Base-by-base conservation (phyloP, 2,797 vertebrate species). In the Betta splendens region DNA sequence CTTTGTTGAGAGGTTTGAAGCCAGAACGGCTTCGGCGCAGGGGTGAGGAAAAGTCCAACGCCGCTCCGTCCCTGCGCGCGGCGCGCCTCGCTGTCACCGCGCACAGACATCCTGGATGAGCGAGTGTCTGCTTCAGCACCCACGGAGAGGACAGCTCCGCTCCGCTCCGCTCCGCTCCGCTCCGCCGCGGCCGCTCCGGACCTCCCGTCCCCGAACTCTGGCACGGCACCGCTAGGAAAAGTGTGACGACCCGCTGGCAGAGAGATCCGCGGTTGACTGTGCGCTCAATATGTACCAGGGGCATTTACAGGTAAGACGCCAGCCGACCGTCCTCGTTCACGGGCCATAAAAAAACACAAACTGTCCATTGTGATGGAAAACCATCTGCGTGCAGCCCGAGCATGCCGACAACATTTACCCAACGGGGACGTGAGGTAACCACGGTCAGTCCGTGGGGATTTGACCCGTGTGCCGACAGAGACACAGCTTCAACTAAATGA, bases 251-350 rank as follows among this genome's bases (percentile, higher is more conserved):
- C 79, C 77, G 9, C 72, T 47, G 61, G 77, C 72, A 77, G 84
- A 87, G 83, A 80, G 68, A 86, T 73, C 84, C 72, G 80, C 64
- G 38, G 56, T 81, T 58, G 52, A 85, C 81, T 80, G 80, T 75
- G 71, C 49, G 74, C 89, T 92, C 92, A 93, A 90, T 91, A 93
- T 93, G 92, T 93, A 93, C 92, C 92, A 93, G 92, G 92, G 92
- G 66, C 92, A 93, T 87, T 87, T 91, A 87, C 92, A 93, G 92
- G 92, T 93, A 91, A 92, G 88, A 45, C 9, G 11, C n/a, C 39
- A 11, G 53, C 23, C 32, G n/a, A n/a, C n/a, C n/a, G n/a, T n/a
- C 51, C 18, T 9, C 17, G 9, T 25, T 13, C 38, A 16, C 8
- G n/a, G 22, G 15, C 12, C 60, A 58, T 42, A 9, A 0, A 13